A percentile compares a stretch with the other conserved stretches of the same genome.
phyloP scores from a whole-genome alignment of 2,113 vertebrate species.

The Dicentrarchus labrax region DNA sequence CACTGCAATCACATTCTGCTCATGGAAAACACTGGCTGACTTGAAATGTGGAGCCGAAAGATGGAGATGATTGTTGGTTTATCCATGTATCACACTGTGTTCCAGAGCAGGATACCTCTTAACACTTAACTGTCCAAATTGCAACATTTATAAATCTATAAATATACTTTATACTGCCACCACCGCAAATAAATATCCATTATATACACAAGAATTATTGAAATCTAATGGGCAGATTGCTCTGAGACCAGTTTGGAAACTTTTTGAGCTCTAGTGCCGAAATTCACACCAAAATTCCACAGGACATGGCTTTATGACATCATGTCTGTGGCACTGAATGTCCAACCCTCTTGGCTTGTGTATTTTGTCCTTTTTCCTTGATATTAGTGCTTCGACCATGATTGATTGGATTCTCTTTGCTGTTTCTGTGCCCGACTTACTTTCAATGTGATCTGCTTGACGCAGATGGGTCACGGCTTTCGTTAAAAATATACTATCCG shows the following conservation, averaged over 20 bases:
- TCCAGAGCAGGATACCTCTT: neutral
- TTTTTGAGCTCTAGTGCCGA: neutral
- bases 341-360: too few relatives aligned
- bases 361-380: too few relatives aligned
- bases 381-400: too few relatives aligned
- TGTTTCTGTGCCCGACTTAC: too few relatives aligned
- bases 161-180: neutral
- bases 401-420: too few relatives aligned
- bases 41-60: neutral
- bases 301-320: too few relatives aligned
- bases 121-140: neutral
- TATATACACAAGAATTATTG: neutral
- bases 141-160: neutral
- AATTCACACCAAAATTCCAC: too few relatives aligned
- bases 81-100: neutral
- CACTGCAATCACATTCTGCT: slow-evolving; percentile 13
- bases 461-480: too few relatives aligned
- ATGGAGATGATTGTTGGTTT: neutral
- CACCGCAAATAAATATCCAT: neutral
- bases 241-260: neutral
- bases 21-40: slow-evolving; percentile 1
- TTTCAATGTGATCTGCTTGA: too few relatives aligned
- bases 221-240: neutral
- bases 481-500: too few relatives aligned
- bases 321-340: too few relatives aligned